A percentile compares a stretch with the other conserved stretches of the same genome.
Conservation (phyloP, 2,888 invertebrate species). For the Epiblema foenella region DNA sequence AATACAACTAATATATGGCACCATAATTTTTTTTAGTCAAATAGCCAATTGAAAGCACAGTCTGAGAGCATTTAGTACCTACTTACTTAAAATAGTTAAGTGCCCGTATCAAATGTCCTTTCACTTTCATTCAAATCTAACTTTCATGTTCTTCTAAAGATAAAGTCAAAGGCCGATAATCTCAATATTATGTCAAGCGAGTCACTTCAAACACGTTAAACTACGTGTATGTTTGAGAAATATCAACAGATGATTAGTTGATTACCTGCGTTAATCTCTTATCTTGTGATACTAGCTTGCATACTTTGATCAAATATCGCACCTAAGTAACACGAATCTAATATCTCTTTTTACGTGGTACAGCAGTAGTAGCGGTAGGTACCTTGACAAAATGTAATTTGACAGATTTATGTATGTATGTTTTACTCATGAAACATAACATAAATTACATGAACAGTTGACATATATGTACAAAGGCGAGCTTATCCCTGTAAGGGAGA, state of each 20-base stretch:
- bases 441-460: too few species aligned
- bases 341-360: neutral
- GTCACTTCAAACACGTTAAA: slow-evolving; percentile 5
- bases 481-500: too few species aligned
- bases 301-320: neutral
- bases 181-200: slow-evolving; percentile 22
- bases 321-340: neutral
- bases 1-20: too few species aligned
- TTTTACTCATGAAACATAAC: too few species aligned
- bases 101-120: neutral
- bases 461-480: too few species aligned
- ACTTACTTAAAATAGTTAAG: too few species aligned
- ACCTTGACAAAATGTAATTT: neutral
- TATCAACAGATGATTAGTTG: slow-evolving; percentile 35
- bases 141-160: slow-evolving; percentile 4
- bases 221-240: slow-evolving; percentile 24
- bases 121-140: neutral
- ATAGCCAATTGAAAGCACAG: too few species aligned
- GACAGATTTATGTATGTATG: too few species aligned
- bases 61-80: too few species aligned
- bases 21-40: too few species aligned
- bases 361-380: neutral
- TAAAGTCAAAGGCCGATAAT: slow-evolving; percentile 26
- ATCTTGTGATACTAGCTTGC: slow-evolving; percentile 7
- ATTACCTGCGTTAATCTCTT: slow-evolving; percentile 36